These are phyloP conservation scores for Australoheros facetus DNA, from an alignment of 2,797 vertebrate species.

Conservation along the genomic window DNA sequence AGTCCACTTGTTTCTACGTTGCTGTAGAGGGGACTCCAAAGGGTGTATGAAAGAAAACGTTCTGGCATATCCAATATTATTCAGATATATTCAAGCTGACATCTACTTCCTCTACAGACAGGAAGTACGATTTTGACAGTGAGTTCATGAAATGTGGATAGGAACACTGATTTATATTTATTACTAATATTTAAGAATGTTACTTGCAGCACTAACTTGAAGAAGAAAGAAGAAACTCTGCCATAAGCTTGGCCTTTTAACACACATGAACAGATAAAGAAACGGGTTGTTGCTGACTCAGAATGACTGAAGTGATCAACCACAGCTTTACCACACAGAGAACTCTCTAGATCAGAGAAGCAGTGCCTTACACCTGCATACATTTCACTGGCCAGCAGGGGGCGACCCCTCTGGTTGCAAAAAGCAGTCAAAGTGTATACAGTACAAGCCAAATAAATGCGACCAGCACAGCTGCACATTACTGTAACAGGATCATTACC, in stretches of 20 bases:
- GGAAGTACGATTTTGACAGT: not conserved
- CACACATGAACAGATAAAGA: not conserved
- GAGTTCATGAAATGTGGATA: not conserved
- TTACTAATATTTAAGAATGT: not conserved
- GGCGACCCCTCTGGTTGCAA: not conserved
- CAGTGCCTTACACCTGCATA: not conserved
- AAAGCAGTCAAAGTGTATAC: not conserved
- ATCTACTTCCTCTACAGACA: not conserved
- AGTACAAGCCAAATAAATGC: not conserved
- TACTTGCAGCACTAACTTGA: not conserved
- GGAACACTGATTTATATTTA: not conserved
- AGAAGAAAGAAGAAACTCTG: not conserved
- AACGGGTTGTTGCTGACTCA: not conserved
- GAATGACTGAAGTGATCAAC: not conserved
- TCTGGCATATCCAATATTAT: not conserved
- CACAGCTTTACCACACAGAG: too few species aligned
- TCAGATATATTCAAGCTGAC: slow-evolving; percentile 11
- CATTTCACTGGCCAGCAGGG: not conserved
- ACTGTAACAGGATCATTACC: not conserved
- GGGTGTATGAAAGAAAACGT: not conserved
- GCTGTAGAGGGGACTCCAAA: not conserved
- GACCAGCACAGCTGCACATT: not conserved
- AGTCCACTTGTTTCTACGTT: not conserved
- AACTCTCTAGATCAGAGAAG: too few species aligned
- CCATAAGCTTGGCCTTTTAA: not conserved